A percentile compares a stretch with the other conserved stretches of the same genome.
Conservation (phyloP, 2,888 invertebrate genomes). For the Osedax fenrisi region DNA sequence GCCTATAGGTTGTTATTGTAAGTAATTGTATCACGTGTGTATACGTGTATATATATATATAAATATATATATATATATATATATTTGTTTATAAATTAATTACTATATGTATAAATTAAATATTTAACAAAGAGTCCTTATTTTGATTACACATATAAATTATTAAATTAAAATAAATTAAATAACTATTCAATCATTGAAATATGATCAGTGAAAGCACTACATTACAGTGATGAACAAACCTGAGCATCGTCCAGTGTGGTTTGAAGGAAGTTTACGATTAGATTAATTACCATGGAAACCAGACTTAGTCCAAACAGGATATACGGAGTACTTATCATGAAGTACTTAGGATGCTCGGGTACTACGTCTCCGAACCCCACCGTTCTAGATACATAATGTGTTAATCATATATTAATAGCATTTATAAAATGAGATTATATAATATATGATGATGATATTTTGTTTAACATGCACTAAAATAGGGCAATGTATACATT, state of each 20-base stretch:
- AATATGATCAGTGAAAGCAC: too few relatives aligned
- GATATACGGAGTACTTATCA: constrained; percentile 79
- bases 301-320: constrained; percentile 86
- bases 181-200: too few relatives aligned
- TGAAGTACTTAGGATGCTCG: constrained; percentile 72
- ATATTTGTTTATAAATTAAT: neutral
- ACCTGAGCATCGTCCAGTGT: constrained; percentile 12
- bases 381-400: constrained; percentile 63
- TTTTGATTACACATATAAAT: too few relatives aligned
- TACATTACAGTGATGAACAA: too few relatives aligned
- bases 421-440: too few relatives aligned
- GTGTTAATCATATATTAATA: neutral
- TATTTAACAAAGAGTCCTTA: too few relatives aligned
- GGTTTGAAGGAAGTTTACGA: constrained; percentile 7
- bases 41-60: neutral
- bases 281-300: constrained; percentile 78
- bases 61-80: neutral
- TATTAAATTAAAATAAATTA: too few relatives aligned
- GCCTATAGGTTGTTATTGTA: neutral
- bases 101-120: neutral
- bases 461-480: too few relatives aligned
- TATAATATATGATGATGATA: too few relatives aligned
- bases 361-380: constrained; percentile 89
- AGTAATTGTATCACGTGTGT: neutral
- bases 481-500: too few relatives aligned